Conservation (phyloP, 1,140 invertebrate genomes). For the Saccostrea glomerata region DNA sequence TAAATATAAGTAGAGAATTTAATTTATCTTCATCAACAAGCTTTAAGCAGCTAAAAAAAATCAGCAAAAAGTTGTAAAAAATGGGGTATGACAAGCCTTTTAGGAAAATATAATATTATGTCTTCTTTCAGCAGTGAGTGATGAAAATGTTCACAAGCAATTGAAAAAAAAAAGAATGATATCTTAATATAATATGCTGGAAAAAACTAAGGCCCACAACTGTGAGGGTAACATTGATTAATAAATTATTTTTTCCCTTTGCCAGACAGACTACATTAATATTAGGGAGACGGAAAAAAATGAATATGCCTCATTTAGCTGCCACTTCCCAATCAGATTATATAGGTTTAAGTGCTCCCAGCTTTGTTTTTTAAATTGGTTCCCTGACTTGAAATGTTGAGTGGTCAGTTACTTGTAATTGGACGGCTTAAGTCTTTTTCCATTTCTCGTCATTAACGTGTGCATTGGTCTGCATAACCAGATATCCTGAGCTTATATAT, state of each 20-base stretch:
- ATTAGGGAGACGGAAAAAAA: conserved; percentile 8
- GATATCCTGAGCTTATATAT: conserved; percentile 7
- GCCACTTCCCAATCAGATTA: conserved; percentile 35
- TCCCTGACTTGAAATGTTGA: conserved; percentile 35
- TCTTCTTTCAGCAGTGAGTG: conserved; percentile 25
- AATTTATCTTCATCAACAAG: neutral
- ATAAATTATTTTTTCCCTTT: conserved; percentile 27
- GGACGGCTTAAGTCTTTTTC: conserved; percentile 30
- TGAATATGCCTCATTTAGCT: conserved; percentile 29
- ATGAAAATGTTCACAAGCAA: conserved; percentile 12
- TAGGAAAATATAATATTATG: neutral
- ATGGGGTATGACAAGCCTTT: neutral
- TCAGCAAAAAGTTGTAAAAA: neutral
- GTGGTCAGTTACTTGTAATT: conserved; percentile 36
- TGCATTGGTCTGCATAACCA: conserved; percentile 30
- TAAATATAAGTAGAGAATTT: neutral
- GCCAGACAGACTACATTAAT: conserved; percentile 30
- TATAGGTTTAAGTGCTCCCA: conserved; percentile 15
- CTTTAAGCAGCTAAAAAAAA: neutral
- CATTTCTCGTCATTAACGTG: conserved; percentile 28
- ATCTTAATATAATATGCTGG: neutral
- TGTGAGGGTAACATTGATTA: conserved; percentile 16
- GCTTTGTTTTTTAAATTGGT: conserved; percentile 34
- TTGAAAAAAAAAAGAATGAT: neutral
- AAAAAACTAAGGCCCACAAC: neutral